Conservation (phyloP, 1,140 invertebrate genomes). For the Ruditapes philippinarum region DNA sequence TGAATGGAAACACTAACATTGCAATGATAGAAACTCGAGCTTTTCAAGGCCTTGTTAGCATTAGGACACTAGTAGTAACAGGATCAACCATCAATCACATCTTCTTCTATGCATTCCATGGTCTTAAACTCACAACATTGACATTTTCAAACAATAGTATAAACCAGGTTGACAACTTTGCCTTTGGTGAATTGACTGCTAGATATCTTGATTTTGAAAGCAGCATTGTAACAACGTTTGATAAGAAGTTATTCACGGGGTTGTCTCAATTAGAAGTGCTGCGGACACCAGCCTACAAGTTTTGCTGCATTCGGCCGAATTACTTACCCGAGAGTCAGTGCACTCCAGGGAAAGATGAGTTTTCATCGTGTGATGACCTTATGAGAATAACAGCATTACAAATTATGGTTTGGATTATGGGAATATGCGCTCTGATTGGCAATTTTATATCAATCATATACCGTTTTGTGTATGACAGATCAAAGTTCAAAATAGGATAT, state of each 20-base stretch:
- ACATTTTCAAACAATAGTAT: conserved; percentile 58
- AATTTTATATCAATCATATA: conserved; percentile 71
- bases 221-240: conserved; percentile 59
- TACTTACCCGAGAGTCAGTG: conserved; percentile 67
- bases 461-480: conserved; percentile 57
- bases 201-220: conserved; percentile 61
- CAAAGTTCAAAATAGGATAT: conserved; percentile 64
- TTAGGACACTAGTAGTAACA: conserved; percentile 11
- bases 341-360: conserved; percentile 65
- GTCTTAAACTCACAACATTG: conserved; percentile 42
- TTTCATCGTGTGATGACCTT: conserved; percentile 78
- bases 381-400: conserved; percentile 66
- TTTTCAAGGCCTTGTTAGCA: conserved; percentile 44
- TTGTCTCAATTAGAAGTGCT: conserved; percentile 47
- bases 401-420: conserved; percentile 75
- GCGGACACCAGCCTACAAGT: conserved; percentile 65
- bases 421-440: conserved; percentile 72
- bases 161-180: conserved; percentile 21
- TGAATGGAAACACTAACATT: conserved; percentile 37
- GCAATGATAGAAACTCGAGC: conserved; percentile 12
- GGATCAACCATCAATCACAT: conserved; percentile 10
- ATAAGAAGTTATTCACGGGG: conserved; percentile 65
- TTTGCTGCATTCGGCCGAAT: conserved; percentile 73
- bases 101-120: conserved; percentile 15
- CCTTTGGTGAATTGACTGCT: conserved; percentile 32